Conservation (phyloP, 2,797 vertebrate species). For the Podarcis lilfordi region DNA sequence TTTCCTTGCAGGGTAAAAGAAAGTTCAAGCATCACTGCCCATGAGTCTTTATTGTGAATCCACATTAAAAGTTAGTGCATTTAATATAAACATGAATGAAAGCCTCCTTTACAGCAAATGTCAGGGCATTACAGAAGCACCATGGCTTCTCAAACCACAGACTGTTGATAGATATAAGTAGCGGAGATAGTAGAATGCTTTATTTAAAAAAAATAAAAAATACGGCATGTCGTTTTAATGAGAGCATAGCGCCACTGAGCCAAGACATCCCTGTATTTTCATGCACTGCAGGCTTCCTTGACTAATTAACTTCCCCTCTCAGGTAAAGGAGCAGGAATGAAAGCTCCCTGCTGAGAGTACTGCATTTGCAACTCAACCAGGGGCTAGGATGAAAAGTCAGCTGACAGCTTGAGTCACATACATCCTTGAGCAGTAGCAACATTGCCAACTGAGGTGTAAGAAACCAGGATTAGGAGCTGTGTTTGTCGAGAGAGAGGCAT, state of each 20-base stretch:
- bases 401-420: background rate
- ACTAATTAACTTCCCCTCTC: slow-evolving; percentile 19
- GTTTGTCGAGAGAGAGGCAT: slow-evolving; percentile 31
- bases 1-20: slow-evolving; percentile 4
- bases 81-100: background rate
- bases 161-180: slow-evolving; percentile 27
- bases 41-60: background rate
- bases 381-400: slow-evolving; percentile 37
- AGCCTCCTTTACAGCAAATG: background rate
- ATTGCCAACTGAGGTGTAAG: slow-evolving; percentile 14
- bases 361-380: slow-evolving; percentile 32
- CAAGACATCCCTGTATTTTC: slow-evolving; percentile 1
- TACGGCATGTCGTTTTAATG: background rate
- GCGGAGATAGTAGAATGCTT: background rate
- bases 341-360: slow-evolving; percentile 27
- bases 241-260: slow-evolving; percentile 2
- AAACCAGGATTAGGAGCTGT: slow-evolving; percentile 7
- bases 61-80: background rate
- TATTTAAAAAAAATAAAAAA: background rate
- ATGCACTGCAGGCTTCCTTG: slow-evolving; percentile 26
- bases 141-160: background rate
- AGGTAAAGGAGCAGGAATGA: slow-evolving; percentile 40
- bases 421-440: slow-evolving; percentile 4
- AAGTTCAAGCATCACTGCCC: background rate
- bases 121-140: background rate